Evolutionary conservation across 2,113 vertebrate species (phyloP), one percentile per base, ranked within the genome.

Genomic region (Indicator maculatus): DNA sequence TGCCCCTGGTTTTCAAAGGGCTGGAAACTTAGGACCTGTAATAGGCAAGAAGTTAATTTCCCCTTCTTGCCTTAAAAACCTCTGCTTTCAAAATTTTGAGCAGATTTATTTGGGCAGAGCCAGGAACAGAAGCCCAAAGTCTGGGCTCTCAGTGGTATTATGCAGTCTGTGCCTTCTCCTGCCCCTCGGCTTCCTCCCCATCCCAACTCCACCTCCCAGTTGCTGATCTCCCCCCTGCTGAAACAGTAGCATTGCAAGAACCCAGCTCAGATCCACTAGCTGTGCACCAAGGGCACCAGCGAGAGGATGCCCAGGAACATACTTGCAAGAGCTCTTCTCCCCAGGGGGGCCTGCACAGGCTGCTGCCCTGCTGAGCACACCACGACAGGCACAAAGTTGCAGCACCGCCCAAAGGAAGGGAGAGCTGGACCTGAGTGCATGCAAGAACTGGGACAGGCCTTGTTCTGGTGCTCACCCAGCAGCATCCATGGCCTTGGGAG

Each of bases 231-330:
- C 76, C 59, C 26, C 16, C 41, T 31, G 60, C 31, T 77, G 56
- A n/a, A 76, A 69, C 0, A 88, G 75, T 3, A 58, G 72, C 39
- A 52, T 13, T 6, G 31, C 64, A 73, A 4, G 30, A 50, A 24
- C 16, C 11, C 38, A 41, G 26, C 52, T 59, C 0, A 1, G 58
- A 75, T 16, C 56, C 67, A 41, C 28, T 23, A 36, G 79, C n/a
- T 7, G 0, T 7, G 36, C 21, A 19, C 9, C 27, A 16, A 61
- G 64, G 88, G 69, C 75, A 71, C 12, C 0, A 0, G 38, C 0
- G 0, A 0, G 1, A 56, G 45, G 1, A 27, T 1, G 3, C 13
- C 17, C 72, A 33, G 45, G 23, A 44, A 55, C 55, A 15, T 1
- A 1, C 2, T 4, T 1, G 5, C 11, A 17, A 5, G 26, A 71